Percentiles rank a stretch among this genome's conserved stretches.
These are phyloP conservation scores for Okamejei kenojei DNA, from an alignment of 2,797 vertebrate genomes.

Conservation along the genomic window DNA sequence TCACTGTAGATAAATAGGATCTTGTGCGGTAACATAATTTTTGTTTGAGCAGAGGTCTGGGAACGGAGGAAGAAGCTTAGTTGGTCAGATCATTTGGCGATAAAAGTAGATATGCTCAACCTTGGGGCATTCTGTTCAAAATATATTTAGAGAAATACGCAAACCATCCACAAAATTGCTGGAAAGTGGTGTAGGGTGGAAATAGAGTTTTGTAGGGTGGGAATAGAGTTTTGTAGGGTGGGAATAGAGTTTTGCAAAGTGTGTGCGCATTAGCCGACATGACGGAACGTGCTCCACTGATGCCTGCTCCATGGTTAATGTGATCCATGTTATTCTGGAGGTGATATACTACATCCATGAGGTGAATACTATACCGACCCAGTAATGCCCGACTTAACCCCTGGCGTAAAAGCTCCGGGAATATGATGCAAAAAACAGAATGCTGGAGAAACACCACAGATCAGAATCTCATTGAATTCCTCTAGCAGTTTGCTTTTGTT, in stretches of 20 bases:
- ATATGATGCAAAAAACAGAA: no score
- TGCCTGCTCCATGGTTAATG: no score
- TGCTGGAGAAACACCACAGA: no score
- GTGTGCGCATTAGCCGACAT: neutral
- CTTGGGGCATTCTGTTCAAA: neutral
- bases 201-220: neutral
- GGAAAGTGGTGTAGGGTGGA: neutral
- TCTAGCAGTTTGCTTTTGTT: no score
- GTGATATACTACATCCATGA: no score
- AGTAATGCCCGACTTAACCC: no score
- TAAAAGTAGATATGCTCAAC: neutral
- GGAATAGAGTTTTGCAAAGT: neutral
- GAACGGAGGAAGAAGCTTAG: no score
- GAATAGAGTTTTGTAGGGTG: neutral
- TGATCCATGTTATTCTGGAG: no score
- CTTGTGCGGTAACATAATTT: neutral
- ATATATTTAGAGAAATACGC: neutral
- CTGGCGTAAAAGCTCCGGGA: no score
- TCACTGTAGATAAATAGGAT: neutral
- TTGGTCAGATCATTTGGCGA: neutral
- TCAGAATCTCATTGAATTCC: no score
- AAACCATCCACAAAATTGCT: neutral
- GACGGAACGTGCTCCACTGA: neutral
- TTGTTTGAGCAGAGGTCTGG: neutral
- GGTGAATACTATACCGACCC: no score